Evolutionary conservation across 2,113 vertebrate genomes (phyloP).

Genomic region (Rissa tridactyla): DNA sequence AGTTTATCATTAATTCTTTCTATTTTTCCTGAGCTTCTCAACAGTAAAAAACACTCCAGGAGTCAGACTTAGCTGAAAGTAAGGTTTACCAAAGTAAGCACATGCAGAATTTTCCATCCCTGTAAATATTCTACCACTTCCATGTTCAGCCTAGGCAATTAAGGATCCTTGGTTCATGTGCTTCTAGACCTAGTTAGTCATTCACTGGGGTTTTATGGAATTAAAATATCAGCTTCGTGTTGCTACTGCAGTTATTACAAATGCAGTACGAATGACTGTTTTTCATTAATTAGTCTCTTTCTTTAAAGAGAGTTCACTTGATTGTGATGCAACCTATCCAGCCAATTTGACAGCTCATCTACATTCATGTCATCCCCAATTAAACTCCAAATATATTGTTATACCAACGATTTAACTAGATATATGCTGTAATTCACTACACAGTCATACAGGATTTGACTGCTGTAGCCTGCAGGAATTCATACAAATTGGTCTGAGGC

Average conservation of each 20-base stretch:
- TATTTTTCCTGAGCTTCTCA: not conserved
- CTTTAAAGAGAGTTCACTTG: not conserved
- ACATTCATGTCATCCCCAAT: not conserved
- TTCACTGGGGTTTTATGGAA: not conserved
- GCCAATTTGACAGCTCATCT: not conserved
- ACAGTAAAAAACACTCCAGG: not conserved
- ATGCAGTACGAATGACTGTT: not conserved
- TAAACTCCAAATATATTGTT: not conserved
- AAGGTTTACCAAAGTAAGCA: not conserved
- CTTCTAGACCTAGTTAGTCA: not conserved
- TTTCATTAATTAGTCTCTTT: not conserved
- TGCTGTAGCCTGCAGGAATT: not conserved
- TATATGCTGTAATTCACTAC: not conserved
- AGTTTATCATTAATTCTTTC: not conserved
- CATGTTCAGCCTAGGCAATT: not conserved
- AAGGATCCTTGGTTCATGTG: not conserved
- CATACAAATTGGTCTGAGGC: not conserved
- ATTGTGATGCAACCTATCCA: not conserved
- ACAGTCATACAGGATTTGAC: not conserved
- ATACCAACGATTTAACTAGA: not conserved
- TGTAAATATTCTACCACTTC: not conserved
- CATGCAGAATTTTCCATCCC: not conserved
- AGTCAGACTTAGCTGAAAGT: not conserved
- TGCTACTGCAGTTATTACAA: not conserved
- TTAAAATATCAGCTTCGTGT: not conserved